A percentile compares a stretch with the other conserved stretches of the same genome.
Conservation (phyloP, 2,888 invertebrate species). For the Tetragonula carbonaria region DNA sequence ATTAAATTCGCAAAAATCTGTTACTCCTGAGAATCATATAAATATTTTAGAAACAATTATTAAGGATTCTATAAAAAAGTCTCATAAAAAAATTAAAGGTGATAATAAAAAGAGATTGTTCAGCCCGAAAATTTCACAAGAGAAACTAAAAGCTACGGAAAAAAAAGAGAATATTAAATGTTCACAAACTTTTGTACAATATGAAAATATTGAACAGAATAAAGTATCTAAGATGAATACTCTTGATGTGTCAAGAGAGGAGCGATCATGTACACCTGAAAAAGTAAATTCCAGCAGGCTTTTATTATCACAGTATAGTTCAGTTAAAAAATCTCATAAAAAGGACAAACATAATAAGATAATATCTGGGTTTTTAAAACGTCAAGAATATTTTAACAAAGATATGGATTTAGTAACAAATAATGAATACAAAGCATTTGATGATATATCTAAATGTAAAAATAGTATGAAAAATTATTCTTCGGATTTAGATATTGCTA, state of each 20-base stretch:
- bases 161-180: not conserved
- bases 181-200: not conserved
- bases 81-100: conserved; percentile 78
- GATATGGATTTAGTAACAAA: conserved; percentile 5
- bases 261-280: conserved; percentile 77
- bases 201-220: conserved; percentile 19
- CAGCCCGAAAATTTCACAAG: conserved; percentile 63
- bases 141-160: conserved; percentile 16
- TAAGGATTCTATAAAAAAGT: conserved; percentile 79
- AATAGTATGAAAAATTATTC: not conserved
- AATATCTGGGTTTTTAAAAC: conserved; percentile 65
- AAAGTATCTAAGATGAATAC: not conserved
- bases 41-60: conserved; percentile 71
- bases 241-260: conserved; percentile 17
- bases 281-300: conserved; percentile 79
- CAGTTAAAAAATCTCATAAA: conserved; percentile 78
- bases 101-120: conserved; percentile 72
- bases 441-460: not conserved
- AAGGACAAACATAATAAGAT: conserved; percentile 78
- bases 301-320: conserved; percentile 75
- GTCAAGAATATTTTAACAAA: conserved; percentile 66
- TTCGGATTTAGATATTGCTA: not conserved
- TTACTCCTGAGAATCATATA: conserved; percentile 77
- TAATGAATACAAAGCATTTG: not conserved
- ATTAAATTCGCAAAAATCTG: conserved; percentile 39